Percentiles rank a stretch among this genome's conserved stretches.
Conservation (phyloP, 2,113 vertebrate species). For the Bolborhynchus lineola region DNA sequence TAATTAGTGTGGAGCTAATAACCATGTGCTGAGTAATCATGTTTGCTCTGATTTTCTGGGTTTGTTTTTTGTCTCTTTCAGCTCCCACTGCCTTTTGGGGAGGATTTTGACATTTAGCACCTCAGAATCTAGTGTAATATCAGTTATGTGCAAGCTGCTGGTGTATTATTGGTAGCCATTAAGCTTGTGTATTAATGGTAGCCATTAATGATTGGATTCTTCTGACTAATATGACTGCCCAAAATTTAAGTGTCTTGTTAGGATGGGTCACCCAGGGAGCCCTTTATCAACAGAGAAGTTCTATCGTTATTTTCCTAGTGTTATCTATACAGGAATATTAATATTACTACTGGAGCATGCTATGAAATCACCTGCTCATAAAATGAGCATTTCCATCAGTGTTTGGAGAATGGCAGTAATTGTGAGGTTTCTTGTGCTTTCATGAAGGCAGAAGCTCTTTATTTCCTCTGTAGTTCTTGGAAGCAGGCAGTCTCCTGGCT, state of each 20-base stretch:
- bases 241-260: not conserved
- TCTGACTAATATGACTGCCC: not conserved
- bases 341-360: not conserved
- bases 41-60: constrained; percentile 15
- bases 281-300: not conserved
- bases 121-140: not conserved
- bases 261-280: not conserved
- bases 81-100: not conserved
- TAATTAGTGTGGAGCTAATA: constrained; percentile 51
- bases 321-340: not conserved
- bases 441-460: not conserved
- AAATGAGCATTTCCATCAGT: not conserved
- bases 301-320: not conserved
- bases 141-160: not conserved
- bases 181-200: not conserved
- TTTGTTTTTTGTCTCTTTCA: not conserved
- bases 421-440: not conserved
- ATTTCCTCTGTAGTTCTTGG: not conserved
- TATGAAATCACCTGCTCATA: not conserved
- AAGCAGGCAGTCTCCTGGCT: not conserved
- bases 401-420: not conserved
- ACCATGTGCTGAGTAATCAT: not conserved
- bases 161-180: not conserved
- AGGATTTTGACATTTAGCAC: not conserved
- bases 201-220: not conserved